Percentiles rank a stretch among this genome's conserved stretches.
Conservation (phyloP, 2,888 invertebrate species). For the Spodoptera picta region DNA sequence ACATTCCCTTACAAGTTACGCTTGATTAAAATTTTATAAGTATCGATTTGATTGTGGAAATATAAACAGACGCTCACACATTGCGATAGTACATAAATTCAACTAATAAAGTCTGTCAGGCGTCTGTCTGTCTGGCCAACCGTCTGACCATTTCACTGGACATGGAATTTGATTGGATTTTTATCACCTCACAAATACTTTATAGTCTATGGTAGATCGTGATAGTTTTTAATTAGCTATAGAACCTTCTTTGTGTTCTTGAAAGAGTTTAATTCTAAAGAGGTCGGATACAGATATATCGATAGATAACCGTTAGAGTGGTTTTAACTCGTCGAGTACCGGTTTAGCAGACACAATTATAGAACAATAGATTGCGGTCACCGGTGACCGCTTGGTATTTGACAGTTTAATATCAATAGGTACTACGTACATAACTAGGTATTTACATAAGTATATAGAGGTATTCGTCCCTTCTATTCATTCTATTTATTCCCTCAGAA, state of each 20-base stretch:
- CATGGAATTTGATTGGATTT: slow-evolving; percentile 11
- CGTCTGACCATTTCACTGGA: slow-evolving; percentile 4
- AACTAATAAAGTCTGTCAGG: slow-evolving; percentile 20
- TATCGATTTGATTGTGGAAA: not conserved
- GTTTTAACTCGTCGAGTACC: too few species aligned
- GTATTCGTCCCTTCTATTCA: slow-evolving; percentile 33
- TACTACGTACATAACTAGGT: slow-evolving; percentile 5
- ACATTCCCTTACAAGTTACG: too few species aligned
- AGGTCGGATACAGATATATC: not conserved
- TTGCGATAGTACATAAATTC: slow-evolving; percentile 12
- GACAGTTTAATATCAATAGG: not conserved
- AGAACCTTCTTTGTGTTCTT: not conserved
- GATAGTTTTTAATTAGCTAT: not conserved
- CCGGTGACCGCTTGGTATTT: too few species aligned
- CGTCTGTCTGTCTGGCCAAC: slow-evolving; percentile 35
- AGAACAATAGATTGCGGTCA: too few species aligned
- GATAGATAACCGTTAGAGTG: not conserved
- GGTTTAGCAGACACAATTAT: too few species aligned
- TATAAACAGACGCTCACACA: slow-evolving; percentile 7
- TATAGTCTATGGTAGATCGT: not conserved
- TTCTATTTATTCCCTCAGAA: slow-evolving; percentile 18
- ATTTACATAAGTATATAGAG: not conserved
- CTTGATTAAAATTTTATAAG: too few species aligned
- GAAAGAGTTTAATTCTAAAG: not conserved
- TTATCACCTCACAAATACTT: not conserved